Evolutionary conservation across 2,888 invertebrate species (phyloP).

Genomic region (Pheosia gnoma): DNA sequence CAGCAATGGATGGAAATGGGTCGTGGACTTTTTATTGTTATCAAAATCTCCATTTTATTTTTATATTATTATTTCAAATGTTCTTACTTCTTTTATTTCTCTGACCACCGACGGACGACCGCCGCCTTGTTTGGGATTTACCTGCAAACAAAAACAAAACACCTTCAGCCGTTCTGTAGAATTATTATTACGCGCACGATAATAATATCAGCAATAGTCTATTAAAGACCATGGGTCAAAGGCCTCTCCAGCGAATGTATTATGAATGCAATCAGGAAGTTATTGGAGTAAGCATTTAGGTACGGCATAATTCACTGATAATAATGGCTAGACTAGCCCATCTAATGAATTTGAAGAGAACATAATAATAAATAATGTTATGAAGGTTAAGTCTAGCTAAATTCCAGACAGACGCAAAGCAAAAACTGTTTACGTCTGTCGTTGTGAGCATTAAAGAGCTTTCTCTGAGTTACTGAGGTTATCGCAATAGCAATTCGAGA

Average conservation of each 20-base stretch:
- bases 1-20: too few relatives aligned
- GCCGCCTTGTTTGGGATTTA: constrained; percentile 84
- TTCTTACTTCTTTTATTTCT: constrained; percentile 79
- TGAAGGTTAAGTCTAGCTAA: neutral
- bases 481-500: constrained; percentile 1
- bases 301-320: constrained; percentile 19
- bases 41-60: too few relatives aligned
- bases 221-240: constrained; percentile 27
- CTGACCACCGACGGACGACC: constrained; percentile 84
- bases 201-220: constrained; percentile 11
- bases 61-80: constrained; percentile 7
- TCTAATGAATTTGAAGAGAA: too few relatives aligned
- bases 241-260: constrained; percentile 21
- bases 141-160: constrained; percentile 59
- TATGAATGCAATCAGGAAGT: constrained; percentile 24
- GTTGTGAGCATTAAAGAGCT: neutral
- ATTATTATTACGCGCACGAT: neutral
- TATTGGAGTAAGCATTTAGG: constrained; percentile 18
- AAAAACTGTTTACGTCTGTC: neutral
- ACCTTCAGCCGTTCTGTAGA: neutral
- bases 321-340: neutral
- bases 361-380: neutral
- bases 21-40: too few relatives aligned
- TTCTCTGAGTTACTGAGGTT: neutral
- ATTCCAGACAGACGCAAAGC: neutral